Percentiles rank a stretch among this genome's conserved stretches.
Conservation (phyloP, 2,113 vertebrate genomes). For the Pygoscelis adeliae region DNA sequence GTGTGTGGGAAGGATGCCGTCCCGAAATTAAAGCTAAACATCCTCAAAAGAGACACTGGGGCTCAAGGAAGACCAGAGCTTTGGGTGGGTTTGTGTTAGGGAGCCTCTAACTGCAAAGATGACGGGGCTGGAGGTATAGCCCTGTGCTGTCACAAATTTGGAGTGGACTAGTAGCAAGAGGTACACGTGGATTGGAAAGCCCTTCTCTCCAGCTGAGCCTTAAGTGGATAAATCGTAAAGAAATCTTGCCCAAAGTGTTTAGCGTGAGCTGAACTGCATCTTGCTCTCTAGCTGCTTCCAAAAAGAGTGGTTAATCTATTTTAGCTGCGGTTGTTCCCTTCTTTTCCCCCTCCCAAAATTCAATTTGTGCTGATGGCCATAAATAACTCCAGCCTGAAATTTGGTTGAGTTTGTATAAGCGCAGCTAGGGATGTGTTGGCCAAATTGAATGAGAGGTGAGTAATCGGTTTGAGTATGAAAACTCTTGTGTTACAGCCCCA, state of each 20-base stretch:
- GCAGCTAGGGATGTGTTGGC: neutral
- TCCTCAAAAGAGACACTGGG: neutral
- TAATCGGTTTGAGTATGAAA: neutral
- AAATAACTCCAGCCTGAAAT: neutral
- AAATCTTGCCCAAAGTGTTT: neutral
- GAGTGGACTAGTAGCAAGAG: no score
- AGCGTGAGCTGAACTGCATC: neutral
- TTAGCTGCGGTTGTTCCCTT: neutral
- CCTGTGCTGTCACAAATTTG: rapidly evolving
- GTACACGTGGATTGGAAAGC: rapidly evolving
- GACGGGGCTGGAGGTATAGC: rapidly evolving
- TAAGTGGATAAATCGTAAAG: neutral
- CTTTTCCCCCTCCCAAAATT: neutral
- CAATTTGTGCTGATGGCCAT: neutral
- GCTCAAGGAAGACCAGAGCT: neutral
- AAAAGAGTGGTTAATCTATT: neutral
- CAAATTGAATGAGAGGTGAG: neutral
- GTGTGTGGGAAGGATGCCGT: neutral
- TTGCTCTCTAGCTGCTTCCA: neutral
- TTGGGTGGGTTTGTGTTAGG: neutral
- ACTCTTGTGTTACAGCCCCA: neutral
- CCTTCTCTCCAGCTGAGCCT: neutral
- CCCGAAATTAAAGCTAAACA: neutral
- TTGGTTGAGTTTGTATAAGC: neutral
- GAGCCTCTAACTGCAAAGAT: neutral